These are phyloP conservation scores for Dryobota labecula DNA, from an alignment of 2,888 invertebrate genomes.

Conservation along the genomic window DNA sequence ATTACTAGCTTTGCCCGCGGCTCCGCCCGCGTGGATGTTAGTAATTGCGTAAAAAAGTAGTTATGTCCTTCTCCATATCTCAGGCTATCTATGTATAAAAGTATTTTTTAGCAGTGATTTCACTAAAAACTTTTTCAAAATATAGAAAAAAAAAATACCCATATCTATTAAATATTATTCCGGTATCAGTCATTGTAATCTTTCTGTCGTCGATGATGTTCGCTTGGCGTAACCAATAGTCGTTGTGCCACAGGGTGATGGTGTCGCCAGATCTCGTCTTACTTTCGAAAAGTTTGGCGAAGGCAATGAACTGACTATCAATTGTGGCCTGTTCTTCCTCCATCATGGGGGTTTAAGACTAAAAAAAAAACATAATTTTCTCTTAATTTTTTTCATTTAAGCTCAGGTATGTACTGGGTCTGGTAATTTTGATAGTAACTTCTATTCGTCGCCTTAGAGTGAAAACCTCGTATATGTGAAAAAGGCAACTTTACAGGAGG, in stretches of 20 bases:
- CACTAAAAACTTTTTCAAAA: not conserved
- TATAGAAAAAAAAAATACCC: constrained; percentile 61
- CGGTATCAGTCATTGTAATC: constrained; percentile 85
- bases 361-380: constrained; percentile 11
- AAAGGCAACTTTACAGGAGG: no score
- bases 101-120: not conserved
- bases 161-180: constrained; percentile 79
- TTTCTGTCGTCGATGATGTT: constrained; percentile 82
- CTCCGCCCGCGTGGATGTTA: no score
- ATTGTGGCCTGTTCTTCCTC: constrained; percentile 82
- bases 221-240: constrained; percentile 85
- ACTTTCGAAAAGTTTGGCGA: constrained; percentile 73
- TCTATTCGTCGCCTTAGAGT: no score
- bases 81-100: no score
- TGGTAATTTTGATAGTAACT: not conserved
- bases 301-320: constrained; percentile 80
- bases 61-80: no score
- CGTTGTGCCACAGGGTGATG: constrained; percentile 79
- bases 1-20: no score
- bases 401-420: not conserved
- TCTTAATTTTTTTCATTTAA: not conserved
- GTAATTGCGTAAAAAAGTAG: no score
- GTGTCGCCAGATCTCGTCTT: constrained; percentile 76
- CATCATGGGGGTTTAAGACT: constrained; percentile 63
- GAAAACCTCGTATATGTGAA: no score